Evolutionary conservation across 2,113 vertebrate species (phyloP).

Genomic region (Paedocypris sp.): DNA sequence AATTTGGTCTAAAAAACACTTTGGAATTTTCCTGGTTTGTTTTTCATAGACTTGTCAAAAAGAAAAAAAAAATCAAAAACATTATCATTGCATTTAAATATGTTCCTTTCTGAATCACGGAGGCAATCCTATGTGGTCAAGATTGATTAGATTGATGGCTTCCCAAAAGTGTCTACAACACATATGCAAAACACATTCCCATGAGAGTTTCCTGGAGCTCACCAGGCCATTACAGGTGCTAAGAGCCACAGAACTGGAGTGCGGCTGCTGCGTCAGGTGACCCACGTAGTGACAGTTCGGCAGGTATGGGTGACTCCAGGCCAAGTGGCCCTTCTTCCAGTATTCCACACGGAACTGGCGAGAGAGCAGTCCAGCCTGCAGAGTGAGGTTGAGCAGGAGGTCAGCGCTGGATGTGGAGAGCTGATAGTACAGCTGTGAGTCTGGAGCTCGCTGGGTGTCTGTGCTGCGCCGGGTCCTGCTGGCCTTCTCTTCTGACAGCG

Average conservation of each 20-base stretch:
- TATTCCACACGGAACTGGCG: conserved; percentile 89
- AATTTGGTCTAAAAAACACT: too few relatives aligned
- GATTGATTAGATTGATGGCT: too few relatives aligned
- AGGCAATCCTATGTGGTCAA: too few relatives aligned
- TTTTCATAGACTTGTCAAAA: too few relatives aligned
- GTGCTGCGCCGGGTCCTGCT: conserved; percentile 38
- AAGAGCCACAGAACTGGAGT: conserved; percentile 84
- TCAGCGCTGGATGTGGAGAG: conserved; percentile 77
- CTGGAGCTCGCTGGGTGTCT: conserved; percentile 41
- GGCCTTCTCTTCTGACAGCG: conserved; percentile 58
- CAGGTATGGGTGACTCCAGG: conserved; percentile 83
- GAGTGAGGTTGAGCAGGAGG: conserved; percentile 89
- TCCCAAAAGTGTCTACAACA: too few relatives aligned
- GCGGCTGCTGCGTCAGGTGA: conserved; percentile 79
- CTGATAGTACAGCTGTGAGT: conserved; percentile 81
- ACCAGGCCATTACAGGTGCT: conserved; percentile 98
- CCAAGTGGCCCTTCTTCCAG: conserved; percentile 81
- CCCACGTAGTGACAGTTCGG: conserved; percentile 85
- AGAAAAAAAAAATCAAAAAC: too few relatives aligned
- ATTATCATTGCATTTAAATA: too few relatives aligned
- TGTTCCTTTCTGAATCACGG: too few relatives aligned
- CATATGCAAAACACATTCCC: not conserved
- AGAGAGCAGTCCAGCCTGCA: conserved; percentile 78
- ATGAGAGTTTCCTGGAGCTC: conserved; percentile 42
- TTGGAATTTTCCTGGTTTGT: too few relatives aligned